A percentile compares a stretch with the other conserved stretches of the same genome.
These are phyloP conservation scores for Trididemnum miniatum DNA, from an alignment of 23 tunicate species.

Conservation along the genomic window DNA sequence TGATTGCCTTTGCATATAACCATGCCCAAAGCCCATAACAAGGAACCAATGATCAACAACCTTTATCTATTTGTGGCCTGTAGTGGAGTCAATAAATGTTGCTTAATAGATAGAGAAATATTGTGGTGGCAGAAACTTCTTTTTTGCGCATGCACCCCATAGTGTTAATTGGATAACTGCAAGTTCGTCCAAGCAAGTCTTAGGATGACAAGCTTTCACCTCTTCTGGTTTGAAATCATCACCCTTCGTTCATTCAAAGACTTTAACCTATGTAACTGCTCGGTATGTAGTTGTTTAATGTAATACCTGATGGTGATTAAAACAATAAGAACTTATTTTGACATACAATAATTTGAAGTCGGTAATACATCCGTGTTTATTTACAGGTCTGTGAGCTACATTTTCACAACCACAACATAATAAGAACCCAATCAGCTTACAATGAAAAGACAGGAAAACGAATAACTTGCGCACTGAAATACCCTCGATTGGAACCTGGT, in stretches of 20 bases:
- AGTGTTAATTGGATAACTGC: neutral
- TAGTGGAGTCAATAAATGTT: too few relatives aligned
- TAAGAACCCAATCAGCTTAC: conserved; percentile 1
- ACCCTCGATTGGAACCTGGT: neutral
- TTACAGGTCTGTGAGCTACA: conserved; percentile 22
- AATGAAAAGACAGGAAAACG: conserved; percentile 11
- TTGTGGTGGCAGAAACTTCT: neutral
- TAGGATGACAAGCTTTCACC: neutral
- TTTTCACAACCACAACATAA: conserved; percentile 2
- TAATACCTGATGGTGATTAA: neutral
- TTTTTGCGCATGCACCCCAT: neutral
- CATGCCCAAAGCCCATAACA: too few relatives aligned
- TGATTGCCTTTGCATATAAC: too few relatives aligned
- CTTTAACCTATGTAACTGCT: neutral
- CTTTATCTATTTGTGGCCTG: too few relatives aligned
- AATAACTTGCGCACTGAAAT: neutral
- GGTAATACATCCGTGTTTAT: neutral
- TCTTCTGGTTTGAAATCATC: neutral
- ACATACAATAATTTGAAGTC: neutral
- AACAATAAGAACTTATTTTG: neutral
- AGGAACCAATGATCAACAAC: too few relatives aligned
- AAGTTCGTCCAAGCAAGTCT: too few relatives aligned
- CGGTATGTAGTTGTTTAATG: too few relatives aligned
- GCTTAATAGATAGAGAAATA: neutral
- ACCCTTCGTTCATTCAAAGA: neutral